A percentile compares a stretch with the other conserved stretches of the same genome.
Conservation (phyloP, 2,888 invertebrate genomes). For the Eueremaeus valkanovi region DNA sequence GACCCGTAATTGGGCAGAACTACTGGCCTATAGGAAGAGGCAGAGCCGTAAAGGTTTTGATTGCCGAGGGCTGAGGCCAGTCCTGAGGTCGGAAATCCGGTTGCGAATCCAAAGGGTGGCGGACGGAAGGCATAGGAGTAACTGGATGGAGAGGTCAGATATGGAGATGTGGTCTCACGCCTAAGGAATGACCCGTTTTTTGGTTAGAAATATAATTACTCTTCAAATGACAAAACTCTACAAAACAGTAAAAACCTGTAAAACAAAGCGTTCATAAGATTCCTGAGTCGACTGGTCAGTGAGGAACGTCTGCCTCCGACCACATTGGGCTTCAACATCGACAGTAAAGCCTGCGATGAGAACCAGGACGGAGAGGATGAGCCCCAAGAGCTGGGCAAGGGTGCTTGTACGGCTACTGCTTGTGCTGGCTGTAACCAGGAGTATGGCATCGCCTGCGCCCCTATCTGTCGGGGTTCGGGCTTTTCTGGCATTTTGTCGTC, state of each 20-base stretch:
- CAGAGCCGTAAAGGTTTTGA: conserved; percentile 31
- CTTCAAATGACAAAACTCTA: conserved; percentile 21
- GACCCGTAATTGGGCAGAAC: conserved; percentile 35
- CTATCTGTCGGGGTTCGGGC: conserved; percentile 29
- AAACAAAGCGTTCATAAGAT: conserved; percentile 41
- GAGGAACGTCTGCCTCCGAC: conserved; percentile 39
- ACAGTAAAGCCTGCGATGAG: not conserved
- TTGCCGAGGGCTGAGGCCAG: not conserved
- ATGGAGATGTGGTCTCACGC: conserved; percentile 36
- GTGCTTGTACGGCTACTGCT: not conserved
- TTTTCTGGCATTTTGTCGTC: conserved; percentile 25
- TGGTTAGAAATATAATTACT: not conserved
- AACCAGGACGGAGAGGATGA: not conserved
- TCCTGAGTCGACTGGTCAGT: conserved; percentile 39
- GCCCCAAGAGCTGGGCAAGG: not conserved
- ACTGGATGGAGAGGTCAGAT: conserved; percentile 36
- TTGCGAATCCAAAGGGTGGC: conserved; percentile 38
- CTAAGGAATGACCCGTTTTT: conserved; percentile 27
- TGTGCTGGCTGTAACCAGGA: conserved; percentile 33
- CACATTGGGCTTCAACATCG: conserved; percentile 11
- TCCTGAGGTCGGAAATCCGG: not conserved
- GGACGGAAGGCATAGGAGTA: conserved; percentile 41
- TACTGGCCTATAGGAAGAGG: conserved; percentile 38
- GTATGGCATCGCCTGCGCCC: conserved; percentile 5
- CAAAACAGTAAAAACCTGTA: conserved; percentile 36